Percentiles rank a stretch among this genome's conserved stretches.
phyloP scores from a whole-genome alignment of 2,888 invertebrate genomes.

The Acronicta aceris region DNA sequence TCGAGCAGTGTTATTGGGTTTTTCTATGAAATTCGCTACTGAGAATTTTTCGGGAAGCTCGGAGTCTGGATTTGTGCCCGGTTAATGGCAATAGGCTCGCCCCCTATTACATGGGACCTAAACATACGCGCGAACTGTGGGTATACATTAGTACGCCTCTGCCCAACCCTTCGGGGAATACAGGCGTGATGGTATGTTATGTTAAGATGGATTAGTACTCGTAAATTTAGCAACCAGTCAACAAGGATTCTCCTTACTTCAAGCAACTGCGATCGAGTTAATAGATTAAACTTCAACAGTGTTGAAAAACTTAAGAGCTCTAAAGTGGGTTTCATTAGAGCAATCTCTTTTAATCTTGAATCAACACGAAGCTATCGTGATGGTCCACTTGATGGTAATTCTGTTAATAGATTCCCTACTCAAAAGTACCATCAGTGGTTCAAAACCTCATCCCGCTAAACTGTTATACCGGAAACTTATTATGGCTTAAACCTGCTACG shows the following conservation, averaged over 20 bases:
- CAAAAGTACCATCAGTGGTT: slow-evolving; percentile 71
- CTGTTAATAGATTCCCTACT: slow-evolving; percentile 70
- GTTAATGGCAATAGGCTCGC: too few relatives aligned
- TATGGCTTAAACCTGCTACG: slow-evolving; percentile 83
- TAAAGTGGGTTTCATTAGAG: slow-evolving; percentile 53
- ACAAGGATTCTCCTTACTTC: slow-evolving; percentile 27
- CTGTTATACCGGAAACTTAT: slow-evolving; percentile 85
- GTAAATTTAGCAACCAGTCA: slow-evolving; percentile 2
- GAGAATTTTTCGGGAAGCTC: too few relatives aligned
- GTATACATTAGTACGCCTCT: too few relatives aligned
- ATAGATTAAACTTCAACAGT: slow-evolving; percentile 43
- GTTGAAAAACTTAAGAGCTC: slow-evolving; percentile 36
- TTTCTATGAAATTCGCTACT: too few relatives aligned
- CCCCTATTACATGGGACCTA: too few relatives aligned
- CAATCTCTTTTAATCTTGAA: slow-evolving; percentile 55
- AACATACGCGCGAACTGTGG: too few relatives aligned
- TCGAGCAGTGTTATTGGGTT: too few relatives aligned
- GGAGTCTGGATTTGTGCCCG: too few relatives aligned
- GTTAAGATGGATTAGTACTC: too few relatives aligned
- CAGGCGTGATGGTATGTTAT: too few relatives aligned
- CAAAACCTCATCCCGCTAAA: slow-evolving; percentile 77
- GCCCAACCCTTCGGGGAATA: too few relatives aligned
- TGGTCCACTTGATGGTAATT: slow-evolving; percentile 64
- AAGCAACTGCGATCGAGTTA: slow-evolving; percentile 38
- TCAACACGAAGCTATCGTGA: slow-evolving; percentile 47